A percentile compares a stretch with the other conserved stretches of the same genome.
Conservation (phyloP, 1,140 invertebrate genomes). For the Hirudo medicinalis region DNA sequence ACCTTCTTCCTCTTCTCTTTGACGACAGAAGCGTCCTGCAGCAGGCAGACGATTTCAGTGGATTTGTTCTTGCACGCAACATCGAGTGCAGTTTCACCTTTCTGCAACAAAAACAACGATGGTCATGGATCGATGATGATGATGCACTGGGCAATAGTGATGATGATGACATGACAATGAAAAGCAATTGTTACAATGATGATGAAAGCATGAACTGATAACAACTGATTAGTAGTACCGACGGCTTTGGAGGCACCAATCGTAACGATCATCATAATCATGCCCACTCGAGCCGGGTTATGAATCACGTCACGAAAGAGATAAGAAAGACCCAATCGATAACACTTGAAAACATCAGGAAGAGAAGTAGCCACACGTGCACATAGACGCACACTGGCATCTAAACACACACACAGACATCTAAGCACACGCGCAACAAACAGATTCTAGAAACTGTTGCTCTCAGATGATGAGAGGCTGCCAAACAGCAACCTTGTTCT, state of each 20-base stretch:
- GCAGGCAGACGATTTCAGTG: conserved; percentile 53
- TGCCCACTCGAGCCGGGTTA: not conserved
- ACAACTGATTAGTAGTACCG: too few relatives aligned
- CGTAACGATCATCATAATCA: too few relatives aligned
- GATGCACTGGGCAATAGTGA: too few relatives aligned
- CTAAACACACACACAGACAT: not conserved
- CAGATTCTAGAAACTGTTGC: not conserved
- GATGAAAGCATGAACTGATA: too few relatives aligned
- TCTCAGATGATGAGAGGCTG: too few relatives aligned
- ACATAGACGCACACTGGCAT: not conserved
- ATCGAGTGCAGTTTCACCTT: conserved; percentile 75
- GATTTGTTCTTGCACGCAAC: conserved; percentile 75
- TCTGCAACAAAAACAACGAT: conserved; percentile 40
- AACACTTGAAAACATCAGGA: not conserved
- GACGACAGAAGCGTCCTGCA: not conserved
- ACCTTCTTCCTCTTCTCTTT: not conserved
- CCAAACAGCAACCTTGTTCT: conserved; percentile 64
- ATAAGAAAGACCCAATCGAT: not conserved
- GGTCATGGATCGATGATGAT: too few relatives aligned
- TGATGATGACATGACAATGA: too few relatives aligned
- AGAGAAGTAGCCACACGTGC: not conserved
- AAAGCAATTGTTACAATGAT: too few relatives aligned
- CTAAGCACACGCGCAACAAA: not conserved
- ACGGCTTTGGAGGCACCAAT: not conserved
- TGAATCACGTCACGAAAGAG: not conserved